Evolutionary conservation across 2,888 invertebrate genomes (phyloP).

Genomic region (Agrypnus murinus): DNA sequence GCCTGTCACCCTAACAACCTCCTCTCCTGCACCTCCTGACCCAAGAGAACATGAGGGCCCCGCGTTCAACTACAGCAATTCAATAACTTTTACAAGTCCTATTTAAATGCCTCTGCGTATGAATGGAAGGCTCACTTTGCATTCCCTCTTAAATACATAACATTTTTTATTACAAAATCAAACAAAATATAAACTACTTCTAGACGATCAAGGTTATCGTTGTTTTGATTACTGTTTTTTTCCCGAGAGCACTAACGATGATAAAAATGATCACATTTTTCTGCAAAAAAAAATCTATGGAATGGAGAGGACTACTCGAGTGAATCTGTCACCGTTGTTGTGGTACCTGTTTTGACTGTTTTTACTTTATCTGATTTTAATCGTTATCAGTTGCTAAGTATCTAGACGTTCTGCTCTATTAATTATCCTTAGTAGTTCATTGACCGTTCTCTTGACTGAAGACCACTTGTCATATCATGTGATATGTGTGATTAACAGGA

Average conservation of each 20-base stretch:
- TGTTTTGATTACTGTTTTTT: slow-evolving; percentile 22
- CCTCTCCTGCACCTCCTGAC: slow-evolving; percentile 49
- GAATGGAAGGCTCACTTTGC: slow-evolving; percentile 44
- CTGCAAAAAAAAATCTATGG: background rate
- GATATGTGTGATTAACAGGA: slow-evolving; percentile 64
- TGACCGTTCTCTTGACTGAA: slow-evolving; percentile 47
- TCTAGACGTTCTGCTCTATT: slow-evolving; percentile 48
- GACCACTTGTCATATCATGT: slow-evolving; percentile 63
- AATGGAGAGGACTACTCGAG: background rate
- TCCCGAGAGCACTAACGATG: background rate
- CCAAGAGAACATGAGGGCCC: slow-evolving; percentile 44
- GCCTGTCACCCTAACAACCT: slow-evolving; percentile 62
- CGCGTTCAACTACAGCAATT: slow-evolving; percentile 50
- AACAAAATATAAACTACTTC: slow-evolving; percentile 8
- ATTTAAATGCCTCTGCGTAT: slow-evolving; percentile 54
- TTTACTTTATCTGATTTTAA: slow-evolving; percentile 42
- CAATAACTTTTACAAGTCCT: slow-evolving; percentile 47
- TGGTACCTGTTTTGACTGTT: slow-evolving; percentile 41
- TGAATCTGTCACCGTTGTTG: slow-evolving; percentile 5
- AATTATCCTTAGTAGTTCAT: slow-evolving; percentile 45
- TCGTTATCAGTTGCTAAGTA: slow-evolving; percentile 41
- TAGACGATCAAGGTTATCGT: slow-evolving; percentile 25
- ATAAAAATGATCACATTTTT: slow-evolving; percentile 9
- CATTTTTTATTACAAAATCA: background rate
- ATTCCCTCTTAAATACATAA: background rate